phyloP scores from a whole-genome alignment of 2,888 invertebrate genomes.

The Drosophila macrothrix region DNA sequence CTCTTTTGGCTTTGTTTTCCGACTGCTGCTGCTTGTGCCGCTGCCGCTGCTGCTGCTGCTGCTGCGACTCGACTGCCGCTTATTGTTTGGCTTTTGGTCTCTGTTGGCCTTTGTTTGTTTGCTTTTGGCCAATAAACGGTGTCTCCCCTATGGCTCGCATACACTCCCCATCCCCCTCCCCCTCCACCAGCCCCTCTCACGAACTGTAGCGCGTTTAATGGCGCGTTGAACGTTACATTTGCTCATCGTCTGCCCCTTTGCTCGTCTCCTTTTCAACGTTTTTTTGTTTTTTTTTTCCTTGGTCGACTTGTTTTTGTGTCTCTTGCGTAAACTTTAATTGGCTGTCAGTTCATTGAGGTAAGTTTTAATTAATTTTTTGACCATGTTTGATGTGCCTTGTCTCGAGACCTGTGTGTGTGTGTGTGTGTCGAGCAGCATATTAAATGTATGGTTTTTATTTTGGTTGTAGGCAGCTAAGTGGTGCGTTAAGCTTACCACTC shows the following conservation, averaged over 20 bases:
- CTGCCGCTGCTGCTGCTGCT: constrained; percentile 19
- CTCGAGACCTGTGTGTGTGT: background rate
- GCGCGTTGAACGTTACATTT: constrained; percentile 67
- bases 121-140: constrained; percentile 76
- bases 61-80: constrained; percentile 38
- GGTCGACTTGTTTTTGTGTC: constrained; percentile 60
- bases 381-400: constrained; percentile 27
- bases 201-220: constrained; percentile 62
- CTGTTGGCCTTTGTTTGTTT: constrained; percentile 71
- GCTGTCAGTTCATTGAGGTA: constrained; percentile 76
- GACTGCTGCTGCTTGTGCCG: constrained; percentile 17
- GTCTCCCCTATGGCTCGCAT: constrained; percentile 15
- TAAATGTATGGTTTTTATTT: constrained; percentile 31
- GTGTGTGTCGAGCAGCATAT: constrained; percentile 15
- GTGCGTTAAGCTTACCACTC: constrained; percentile 48
- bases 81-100: constrained; percentile 69
- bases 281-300: constrained; percentile 12
- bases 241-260: constrained; percentile 25
- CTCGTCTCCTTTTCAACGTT: constrained; percentile 15
- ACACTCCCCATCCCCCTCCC: background rate
- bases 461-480: constrained; percentile 34
- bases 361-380: constrained; percentile 76
- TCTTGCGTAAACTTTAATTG: constrained; percentile 76
- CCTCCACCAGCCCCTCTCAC: constrained; percentile 1
- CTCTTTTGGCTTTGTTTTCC: constrained; percentile 50